Percentiles rank a stretch among this genome's conserved stretches.
phyloP scores from a whole-genome alignment of 2,888 invertebrate species.

The Pammene fasciana region DNA sequence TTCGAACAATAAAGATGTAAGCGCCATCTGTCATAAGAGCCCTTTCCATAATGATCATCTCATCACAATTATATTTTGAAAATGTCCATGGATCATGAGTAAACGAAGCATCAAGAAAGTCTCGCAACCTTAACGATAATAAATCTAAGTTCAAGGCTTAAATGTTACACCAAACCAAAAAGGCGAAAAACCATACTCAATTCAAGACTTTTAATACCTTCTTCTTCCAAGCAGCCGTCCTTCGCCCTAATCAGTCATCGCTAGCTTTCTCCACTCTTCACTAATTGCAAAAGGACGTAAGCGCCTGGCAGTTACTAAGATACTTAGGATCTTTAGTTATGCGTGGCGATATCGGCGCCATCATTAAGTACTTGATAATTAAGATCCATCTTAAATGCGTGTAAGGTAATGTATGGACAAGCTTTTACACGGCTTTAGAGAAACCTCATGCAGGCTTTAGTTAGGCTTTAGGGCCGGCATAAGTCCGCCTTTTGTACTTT shows the following conservation, averaged over 20 bases:
- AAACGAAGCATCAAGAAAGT: background rate
- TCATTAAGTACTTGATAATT: slow-evolving; percentile 8
- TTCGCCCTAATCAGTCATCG: slow-evolving; percentile 33
- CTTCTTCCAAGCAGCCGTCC: slow-evolving; percentile 3
- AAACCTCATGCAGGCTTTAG: slow-evolving; percentile 1
- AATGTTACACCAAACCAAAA: background rate
- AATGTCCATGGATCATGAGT: background rate
- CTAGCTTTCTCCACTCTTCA: slow-evolving; percentile 23
- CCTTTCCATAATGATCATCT: no score
- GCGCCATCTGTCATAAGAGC: no score
- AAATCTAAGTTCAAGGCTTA: slow-evolving; percentile 26
- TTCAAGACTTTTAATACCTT: background rate
- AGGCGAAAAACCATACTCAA: background rate
- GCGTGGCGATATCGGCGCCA: slow-evolving; percentile 21
- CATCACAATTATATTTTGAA: no score
- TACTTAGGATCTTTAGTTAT: background rate
- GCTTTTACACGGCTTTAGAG: background rate
- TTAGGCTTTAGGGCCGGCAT: background rate
- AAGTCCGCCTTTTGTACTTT: no score
- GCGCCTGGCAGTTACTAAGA: background rate
- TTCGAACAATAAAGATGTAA: no score
- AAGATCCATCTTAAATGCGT: slow-evolving; percentile 26
- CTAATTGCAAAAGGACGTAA: slow-evolving; percentile 3
- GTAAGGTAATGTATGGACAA: background rate
- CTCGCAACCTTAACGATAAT: background rate